A percentile compares a stretch with the other conserved stretches of the same genome.
Conservation (phyloP, 2,797 vertebrate species). For the Pristis pectinata region DNA sequence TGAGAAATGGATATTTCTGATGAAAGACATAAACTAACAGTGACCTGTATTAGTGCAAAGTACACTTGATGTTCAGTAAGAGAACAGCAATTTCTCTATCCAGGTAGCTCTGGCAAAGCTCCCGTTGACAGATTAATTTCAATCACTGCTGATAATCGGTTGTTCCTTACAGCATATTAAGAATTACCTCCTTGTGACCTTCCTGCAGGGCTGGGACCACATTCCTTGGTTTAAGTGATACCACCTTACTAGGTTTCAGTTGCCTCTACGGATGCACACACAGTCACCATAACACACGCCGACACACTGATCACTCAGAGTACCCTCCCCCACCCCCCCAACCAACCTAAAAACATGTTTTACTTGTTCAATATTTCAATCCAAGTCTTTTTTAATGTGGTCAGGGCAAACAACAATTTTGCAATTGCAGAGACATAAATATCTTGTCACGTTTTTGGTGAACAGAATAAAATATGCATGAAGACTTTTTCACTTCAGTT, state of each 20-base stretch:
- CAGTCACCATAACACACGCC: neutral
- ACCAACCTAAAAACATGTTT: neutral
- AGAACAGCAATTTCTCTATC: neutral
- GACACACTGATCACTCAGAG: neutral
- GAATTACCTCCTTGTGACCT: neutral
- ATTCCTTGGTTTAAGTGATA: neutral
- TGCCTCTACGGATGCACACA: neutral
- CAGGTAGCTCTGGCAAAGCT: too few relatives aligned
- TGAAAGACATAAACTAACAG: neutral
- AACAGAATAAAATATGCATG: conserved; percentile 24
- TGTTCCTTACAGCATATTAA: neutral
- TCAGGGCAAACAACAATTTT: neutral
- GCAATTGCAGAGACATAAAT: conserved; percentile 12
- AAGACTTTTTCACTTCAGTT: neutral
- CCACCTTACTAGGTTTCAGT: neutral
- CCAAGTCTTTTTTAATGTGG: neutral
- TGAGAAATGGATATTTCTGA: neutral
- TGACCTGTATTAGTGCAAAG: neutral
- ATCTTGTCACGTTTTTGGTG: neutral
- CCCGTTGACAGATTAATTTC: neutral
- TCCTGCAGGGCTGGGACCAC: neutral
- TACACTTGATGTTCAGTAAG: neutral
- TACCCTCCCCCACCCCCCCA: too few relatives aligned
- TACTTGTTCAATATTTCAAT: conserved; percentile 12
- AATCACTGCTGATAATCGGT: neutral